Percentiles rank a stretch among this genome's conserved stretches.
These are phyloP conservation scores for Pionites leucogaster DNA, from an alignment of 2,113 vertebrate genomes.

Conservation along the genomic window DNA sequence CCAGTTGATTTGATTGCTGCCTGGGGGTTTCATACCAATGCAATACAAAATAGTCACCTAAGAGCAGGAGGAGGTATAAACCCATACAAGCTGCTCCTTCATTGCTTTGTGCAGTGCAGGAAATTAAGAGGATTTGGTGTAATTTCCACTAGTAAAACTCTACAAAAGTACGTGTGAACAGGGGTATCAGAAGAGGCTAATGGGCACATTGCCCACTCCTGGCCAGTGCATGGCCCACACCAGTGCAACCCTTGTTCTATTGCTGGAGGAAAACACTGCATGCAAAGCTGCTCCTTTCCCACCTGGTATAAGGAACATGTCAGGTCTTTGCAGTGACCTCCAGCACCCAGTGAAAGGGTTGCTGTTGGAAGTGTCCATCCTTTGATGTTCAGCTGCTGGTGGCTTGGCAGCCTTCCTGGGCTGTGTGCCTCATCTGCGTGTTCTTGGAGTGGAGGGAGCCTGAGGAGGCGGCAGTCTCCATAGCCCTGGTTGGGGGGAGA, in stretches of 20 bases:
- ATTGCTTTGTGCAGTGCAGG: neutral
- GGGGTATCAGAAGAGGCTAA: neutral
- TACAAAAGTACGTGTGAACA: neutral
- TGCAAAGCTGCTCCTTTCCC: neutral
- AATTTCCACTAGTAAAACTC: neutral
- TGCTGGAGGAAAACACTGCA: neutral
- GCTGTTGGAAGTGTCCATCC: neutral
- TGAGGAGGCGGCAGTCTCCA: neutral
- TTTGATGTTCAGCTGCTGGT: neutral
- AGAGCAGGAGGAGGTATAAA: neutral
- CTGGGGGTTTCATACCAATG: neutral
- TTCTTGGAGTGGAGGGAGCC: too few species aligned
- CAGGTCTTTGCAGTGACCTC: neutral
- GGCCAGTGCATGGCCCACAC: neutral
- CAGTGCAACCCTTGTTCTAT: neutral
- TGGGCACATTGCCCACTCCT: neutral
- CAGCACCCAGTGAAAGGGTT: neutral
- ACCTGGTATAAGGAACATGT: neutral
- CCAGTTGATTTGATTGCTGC: neutral
- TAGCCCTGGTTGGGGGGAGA: neutral
- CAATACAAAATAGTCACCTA: neutral
- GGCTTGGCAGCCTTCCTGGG: neutral
- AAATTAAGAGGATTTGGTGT: neutral
- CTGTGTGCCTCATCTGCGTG: neutral
- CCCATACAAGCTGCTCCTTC: neutral